These are phyloP conservation scores for Pelmatolapia mariae DNA, from an alignment of 2,113 vertebrate genomes.

Conservation along the genomic window DNA sequence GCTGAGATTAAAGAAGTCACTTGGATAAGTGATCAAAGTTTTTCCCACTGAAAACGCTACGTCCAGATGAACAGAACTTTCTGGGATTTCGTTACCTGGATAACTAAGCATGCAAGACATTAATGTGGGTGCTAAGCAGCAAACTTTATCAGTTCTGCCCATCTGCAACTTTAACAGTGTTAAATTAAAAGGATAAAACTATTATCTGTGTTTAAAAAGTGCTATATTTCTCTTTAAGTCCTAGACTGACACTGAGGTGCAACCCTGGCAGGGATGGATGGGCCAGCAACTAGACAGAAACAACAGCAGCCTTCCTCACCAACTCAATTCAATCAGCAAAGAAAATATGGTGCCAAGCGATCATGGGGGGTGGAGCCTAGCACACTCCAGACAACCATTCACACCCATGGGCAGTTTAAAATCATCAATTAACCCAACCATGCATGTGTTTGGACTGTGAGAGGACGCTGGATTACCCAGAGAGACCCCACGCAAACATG, in stretches of 20 bases:
- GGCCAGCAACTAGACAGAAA: neutral
- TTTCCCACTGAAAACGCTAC: too few species aligned
- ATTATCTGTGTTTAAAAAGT: neutral
- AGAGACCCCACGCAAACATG: neutral
- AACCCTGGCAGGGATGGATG: neutral
- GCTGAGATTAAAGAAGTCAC: too few species aligned
- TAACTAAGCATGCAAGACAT: too few species aligned
- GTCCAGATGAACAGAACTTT: too few species aligned
- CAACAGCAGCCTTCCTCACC: neutral
- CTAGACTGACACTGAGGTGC: fast-evolving
- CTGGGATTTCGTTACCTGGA: too few species aligned
- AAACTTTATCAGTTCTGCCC: too few species aligned
- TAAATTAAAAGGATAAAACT: neutral
- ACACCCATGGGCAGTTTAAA: fast-evolving
- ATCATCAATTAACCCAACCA: neutral
- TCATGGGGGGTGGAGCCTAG: neutral
- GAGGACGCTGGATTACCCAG: neutral
- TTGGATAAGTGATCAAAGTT: too few species aligned
- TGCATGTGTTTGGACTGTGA: neutral
- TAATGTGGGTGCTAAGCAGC: too few species aligned
- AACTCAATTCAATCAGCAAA: neutral
- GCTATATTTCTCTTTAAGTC: fast-evolving
- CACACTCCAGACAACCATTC: neutral
- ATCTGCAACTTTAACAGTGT: neutral
- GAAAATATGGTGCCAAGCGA: neutral